Conservation (phyloP, 2,797 vertebrate species). For the Neosilurus mollespiculum region DNA sequence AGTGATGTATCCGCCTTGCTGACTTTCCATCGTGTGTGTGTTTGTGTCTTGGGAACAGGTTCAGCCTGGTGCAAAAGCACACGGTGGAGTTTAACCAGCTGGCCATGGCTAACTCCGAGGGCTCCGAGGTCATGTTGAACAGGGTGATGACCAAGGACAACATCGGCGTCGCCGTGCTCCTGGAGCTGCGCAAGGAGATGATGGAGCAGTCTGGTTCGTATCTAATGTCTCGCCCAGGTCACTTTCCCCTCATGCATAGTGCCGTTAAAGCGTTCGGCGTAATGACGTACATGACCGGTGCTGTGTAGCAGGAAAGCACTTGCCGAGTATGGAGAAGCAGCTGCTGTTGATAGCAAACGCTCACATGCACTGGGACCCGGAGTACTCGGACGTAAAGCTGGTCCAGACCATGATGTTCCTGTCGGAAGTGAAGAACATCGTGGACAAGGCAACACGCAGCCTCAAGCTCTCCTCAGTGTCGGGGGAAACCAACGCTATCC, state of each 20-base stretch:
- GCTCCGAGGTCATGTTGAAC: constrained; percentile 97
- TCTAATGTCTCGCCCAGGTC: neutral
- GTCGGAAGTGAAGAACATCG: constrained; percentile 96
- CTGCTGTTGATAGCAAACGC: constrained; percentile 94
- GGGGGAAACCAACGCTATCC: constrained; percentile 90
- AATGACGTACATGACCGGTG: neutral
- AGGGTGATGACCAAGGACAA: constrained; percentile 99
- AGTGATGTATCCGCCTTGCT: neutral
- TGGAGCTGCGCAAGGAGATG: constrained; percentile 92
- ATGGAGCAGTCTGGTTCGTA: constrained; percentile 76
- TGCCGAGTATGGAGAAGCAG: constrained; percentile 91
- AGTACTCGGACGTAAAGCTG: constrained; percentile 95
- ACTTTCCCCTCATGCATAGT: neutral
- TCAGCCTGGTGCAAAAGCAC: constrained; percentile 94
- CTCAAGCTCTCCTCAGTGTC: constrained; percentile 85
- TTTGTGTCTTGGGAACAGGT: constrained; percentile 71
- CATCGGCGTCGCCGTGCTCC: constrained; percentile 91
- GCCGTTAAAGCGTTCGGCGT: neutral
- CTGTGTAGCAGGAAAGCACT: constrained; percentile 84
- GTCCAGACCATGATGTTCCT: constrained; percentile 99
- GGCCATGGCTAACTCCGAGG: constrained; percentile 98
- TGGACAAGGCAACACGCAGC: constrained; percentile 93
- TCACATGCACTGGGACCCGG: constrained; percentile 98
- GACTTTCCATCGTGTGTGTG: neutral
- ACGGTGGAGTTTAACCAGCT: constrained; percentile 99